Base-by-base conservation (phyloP, 2,797 vertebrate species). In the Acipenser ruthenus region DNA sequence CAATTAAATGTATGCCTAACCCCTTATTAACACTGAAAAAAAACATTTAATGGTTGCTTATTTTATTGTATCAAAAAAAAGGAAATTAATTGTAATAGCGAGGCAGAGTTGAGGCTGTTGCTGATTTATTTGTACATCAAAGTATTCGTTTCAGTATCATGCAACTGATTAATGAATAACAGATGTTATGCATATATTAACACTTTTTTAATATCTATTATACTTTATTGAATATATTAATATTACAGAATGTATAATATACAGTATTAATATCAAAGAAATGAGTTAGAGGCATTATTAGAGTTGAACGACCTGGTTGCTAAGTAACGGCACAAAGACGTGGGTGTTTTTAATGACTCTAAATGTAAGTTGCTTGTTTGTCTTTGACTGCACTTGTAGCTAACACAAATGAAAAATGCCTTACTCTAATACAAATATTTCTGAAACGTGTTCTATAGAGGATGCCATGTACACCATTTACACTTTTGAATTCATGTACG, bases 281-380 rank as follows among this genome's bases (percentile, higher is more conserved):
- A 75, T 76, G 75, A 73, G 76, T 74, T 64, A 70, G 70, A 64
- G 70, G 68, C 79, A 82, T 82, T 86, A 79, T 82, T 85, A 77
- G 76, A 80, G 84, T 84, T 77, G 83, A 86, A 84, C 81, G 77
- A 74, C 73, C 80, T 83, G 77, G 87, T 89, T 89, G 89, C 89
- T 83, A 86, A 81, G 89, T 77, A 88, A 90, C 89, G 75, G 83
- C 77, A 80, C 66, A 73, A 67, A 58, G 76, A 75, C 74, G 62
- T 50, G 64, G n/a, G 76, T 66, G 37, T 51, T 74, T 75, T 82
- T 78, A 53, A 37, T 37, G 37, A 37, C 37, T 37, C 37, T 5
- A 37, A 37, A 37, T 37, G 37, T 37, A 37, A 37, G 37, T 37
- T 37, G 37, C 37, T 37, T 5, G 37, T 37, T 37, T 37, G 37